Base-by-base conservation (phyloP, 2,113 vertebrate genomes). In the Oostethus manadensis region DNA sequence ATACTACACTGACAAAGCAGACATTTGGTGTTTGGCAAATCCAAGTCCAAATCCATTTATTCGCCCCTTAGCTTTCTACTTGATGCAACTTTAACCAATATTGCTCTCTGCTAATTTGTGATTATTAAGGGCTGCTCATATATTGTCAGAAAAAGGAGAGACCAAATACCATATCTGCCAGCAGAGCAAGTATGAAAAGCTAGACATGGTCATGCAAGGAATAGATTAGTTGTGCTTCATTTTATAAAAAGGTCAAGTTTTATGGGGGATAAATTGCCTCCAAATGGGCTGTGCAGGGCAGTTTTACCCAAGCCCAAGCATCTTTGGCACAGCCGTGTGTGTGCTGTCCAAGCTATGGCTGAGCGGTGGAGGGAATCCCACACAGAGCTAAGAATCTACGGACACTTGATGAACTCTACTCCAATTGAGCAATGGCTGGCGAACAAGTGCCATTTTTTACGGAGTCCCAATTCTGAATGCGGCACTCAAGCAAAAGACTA, bases 221-320 rank as follows among this genome's bases (percentile, higher is more conserved):
- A 61, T 15, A n/a, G 59, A 67, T 77, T 59, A 50, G 62, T 77
- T 72, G 58, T 68, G 61, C 26, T 64, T 63, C 38, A 62, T 73
- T 60, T 66, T 63, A 80, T 70, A 70, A 66, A 74, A 76, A 79
- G 66, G 71, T 71, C 62, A 70, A 58, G 57, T 58, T 70, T 83
- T 66, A 73, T 62, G 40, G 64, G 49, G 71, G 43, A 65, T 74
- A 50, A 60, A 77, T 59, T 74, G 64, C 42, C 64, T 62, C 54
- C 71, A 72, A 43, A 74, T 78, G 54, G 59, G 54, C 58, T 78
- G 72, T 63, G 62, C 68, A 55, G 59, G 70, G 67, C 73, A 65
- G 18, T 59, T 51, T 68, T 56, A 66, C 53, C 38, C 69, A 60
- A 59, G 65, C 57, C 53, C 42, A 56, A 76, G 69, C 64, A 59